A percentile compares a stretch with the other conserved stretches of the same genome.
Conservation (phyloP, 2,113 vertebrate genomes). For the Myotis yumanensis region DNA sequence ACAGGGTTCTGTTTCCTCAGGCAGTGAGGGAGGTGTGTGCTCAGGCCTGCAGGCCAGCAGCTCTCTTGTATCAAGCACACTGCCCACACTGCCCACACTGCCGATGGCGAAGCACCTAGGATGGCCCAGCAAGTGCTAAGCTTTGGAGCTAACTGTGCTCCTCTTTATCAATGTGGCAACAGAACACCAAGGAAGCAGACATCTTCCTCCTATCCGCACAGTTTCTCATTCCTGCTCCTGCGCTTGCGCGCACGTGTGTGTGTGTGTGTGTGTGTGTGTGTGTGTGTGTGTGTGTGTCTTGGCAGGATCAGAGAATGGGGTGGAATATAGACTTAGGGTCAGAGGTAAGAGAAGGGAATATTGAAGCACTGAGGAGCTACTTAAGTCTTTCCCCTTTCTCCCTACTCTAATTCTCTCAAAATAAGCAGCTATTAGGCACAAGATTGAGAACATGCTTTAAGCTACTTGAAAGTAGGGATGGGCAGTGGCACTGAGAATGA, state of each 20-base stretch:
- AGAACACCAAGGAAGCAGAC: not conserved
- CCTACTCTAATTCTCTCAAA: not conserved
- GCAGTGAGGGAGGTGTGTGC: not conserved
- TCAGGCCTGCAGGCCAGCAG: not conserved
- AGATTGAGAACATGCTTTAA: not conserved
- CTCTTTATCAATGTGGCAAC: not conserved
- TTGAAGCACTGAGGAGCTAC: not conserved
- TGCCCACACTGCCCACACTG: no score
- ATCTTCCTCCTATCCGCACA: not conserved
- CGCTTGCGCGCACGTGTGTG: not conserved
- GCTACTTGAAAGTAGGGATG: not conserved
- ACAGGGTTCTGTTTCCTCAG: constrained; percentile 34
- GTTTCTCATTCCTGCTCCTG: not conserved
- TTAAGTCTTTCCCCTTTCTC: not conserved
- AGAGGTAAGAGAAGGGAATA: not conserved
- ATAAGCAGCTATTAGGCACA: not conserved
- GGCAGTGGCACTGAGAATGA: not conserved
- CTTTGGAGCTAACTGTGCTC: not conserved
- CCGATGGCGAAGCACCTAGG: not conserved
- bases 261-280: no score
- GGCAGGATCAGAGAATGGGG: not conserved
- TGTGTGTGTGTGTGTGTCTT: no score
- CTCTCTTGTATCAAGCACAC: not conserved
- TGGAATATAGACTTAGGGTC: not conserved
- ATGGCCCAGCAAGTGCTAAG: not conserved